A percentile compares a stretch with the other conserved stretches of the same genome.
Conservation (phyloP, 2,888 invertebrate species). For the Trichacis sp. region DNA sequence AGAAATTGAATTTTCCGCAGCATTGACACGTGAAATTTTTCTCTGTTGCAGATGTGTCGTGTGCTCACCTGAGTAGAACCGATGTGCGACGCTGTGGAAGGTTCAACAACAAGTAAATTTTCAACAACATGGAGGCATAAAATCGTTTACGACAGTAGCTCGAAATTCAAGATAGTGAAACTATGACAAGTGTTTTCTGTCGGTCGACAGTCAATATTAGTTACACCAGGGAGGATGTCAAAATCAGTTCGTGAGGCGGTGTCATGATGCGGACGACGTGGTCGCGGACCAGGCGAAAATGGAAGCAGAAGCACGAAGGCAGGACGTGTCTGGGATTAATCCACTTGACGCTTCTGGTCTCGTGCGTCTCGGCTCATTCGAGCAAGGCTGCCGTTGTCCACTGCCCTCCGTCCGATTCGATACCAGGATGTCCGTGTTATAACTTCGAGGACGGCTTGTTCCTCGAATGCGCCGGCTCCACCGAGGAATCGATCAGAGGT, state of each 20-base stretch:
- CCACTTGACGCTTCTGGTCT: slow-evolving; percentile 57
- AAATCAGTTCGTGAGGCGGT: slow-evolving; percentile 50
- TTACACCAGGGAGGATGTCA: slow-evolving; percentile 50
- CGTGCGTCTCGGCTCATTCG: slow-evolving; percentile 59
- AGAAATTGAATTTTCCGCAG: too few species aligned
- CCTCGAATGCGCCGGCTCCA: slow-evolving; percentile 89
- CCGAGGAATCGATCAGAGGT: slow-evolving; percentile 79
- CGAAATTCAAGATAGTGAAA: too few species aligned
- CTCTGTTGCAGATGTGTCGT: background rate
- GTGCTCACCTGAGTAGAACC: background rate
- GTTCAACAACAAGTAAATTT: background rate
- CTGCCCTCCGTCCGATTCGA: slow-evolving; percentile 82
- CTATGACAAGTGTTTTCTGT: too few species aligned
- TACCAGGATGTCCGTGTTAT: slow-evolving; percentile 90
- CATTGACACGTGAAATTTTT: too few species aligned
- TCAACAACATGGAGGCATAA: background rate
- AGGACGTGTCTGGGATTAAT: slow-evolving; percentile 44
- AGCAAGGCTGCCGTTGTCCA: slow-evolving; percentile 69
- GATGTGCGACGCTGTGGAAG: background rate
- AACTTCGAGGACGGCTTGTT: slow-evolving; percentile 92
- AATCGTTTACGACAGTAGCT: too few species aligned
- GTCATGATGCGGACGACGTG: slow-evolving; percentile 66
- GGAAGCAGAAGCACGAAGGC: slow-evolving; percentile 36
- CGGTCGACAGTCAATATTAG: background rate
- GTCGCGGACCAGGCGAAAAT: slow-evolving; percentile 64